Evolutionary conservation across 2,888 invertebrate genomes (phyloP).

Genomic region (Drosophila yooni): DNA sequence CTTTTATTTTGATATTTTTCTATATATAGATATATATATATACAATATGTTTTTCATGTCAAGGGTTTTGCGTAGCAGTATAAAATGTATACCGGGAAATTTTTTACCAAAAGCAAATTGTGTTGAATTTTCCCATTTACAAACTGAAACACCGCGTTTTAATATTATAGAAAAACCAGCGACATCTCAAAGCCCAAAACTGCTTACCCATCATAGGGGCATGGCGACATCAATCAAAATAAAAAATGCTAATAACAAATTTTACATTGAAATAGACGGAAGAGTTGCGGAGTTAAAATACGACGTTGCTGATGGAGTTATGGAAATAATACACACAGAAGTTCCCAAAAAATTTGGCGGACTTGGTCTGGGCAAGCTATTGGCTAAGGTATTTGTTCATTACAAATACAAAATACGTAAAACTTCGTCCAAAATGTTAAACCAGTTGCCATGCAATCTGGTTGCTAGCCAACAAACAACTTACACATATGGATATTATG

Average conservation of each 20-base stretch:
- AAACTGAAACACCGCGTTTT: background rate
- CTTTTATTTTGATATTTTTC: background rate
- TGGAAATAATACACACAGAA: constrained; percentile 36
- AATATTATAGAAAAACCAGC: background rate
- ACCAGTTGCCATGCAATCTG: constrained; percentile 28
- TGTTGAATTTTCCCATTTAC: background rate
- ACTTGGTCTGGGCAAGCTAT: constrained; percentile 44
- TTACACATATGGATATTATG: background rate
- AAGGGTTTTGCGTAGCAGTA: constrained; percentile 7
- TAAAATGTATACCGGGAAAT: background rate
- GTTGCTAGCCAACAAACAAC: background rate
- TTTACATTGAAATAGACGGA: constrained; percentile 29
- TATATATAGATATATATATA: background rate
- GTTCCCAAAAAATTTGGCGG: constrained; percentile 40
- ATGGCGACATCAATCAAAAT: constrained; percentile 16
- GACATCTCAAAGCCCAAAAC: background rate
- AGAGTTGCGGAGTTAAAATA: constrained; percentile 22
- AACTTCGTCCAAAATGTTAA: background rate
- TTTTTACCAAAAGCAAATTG: background rate
- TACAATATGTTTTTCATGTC: constrained; percentile 22
- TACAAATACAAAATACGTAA: background rate
- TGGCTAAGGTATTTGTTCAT: constrained; percentile 48
- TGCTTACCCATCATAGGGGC: constrained; percentile 2
- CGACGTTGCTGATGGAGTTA: constrained; percentile 24
- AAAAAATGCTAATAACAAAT: constrained; percentile 11